Evolutionary conservation across 2,797 vertebrate genomes (phyloP).

Genomic region (Pseudomugil tenellus): DNA sequence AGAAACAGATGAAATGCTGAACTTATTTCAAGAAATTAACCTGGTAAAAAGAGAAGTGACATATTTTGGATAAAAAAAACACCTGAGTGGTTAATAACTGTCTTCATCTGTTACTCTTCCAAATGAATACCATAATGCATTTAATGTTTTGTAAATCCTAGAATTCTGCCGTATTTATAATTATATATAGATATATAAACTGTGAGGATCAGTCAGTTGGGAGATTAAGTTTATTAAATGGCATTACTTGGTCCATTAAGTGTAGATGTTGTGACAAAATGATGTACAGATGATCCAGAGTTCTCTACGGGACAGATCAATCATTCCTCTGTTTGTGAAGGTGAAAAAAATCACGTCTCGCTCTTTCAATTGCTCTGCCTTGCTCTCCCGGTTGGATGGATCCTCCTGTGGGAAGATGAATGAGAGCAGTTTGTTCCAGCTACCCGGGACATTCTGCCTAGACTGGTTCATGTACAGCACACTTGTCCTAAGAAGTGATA

Average conservation of each 20-base stretch:
- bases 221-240: slow-evolving; percentile 21
- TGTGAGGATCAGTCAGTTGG: neutral
- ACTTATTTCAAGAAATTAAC: slow-evolving; percentile 47
- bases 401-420: slow-evolving; percentile 69
- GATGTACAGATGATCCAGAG: slow-evolving; percentile 36
- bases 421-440: slow-evolving; percentile 66
- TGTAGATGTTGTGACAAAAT: slow-evolving; percentile 51
- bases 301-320: slow-evolving; percentile 38
- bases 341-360: slow-evolving; percentile 56
- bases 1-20: slow-evolving; percentile 21
- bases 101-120: slow-evolving; percentile 34
- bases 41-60: slow-evolving; percentile 43
- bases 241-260: slow-evolving; percentile 20
- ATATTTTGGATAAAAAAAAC: slow-evolving; percentile 49
- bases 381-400: slow-evolving; percentile 50
- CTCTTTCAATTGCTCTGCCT: slow-evolving; percentile 41
- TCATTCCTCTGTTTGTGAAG: slow-evolving; percentile 51
- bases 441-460: slow-evolving; percentile 59
- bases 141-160: slow-evolving; percentile 11
- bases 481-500: slow-evolving; percentile 27
- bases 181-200: neutral
- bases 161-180: neutral
- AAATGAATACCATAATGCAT: neutral
- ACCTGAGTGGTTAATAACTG: slow-evolving; percentile 29
- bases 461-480: slow-evolving; percentile 19